Base-by-base conservation (phyloP, 1,140 invertebrate genomes). In the Drosophila jambulina region DNA sequence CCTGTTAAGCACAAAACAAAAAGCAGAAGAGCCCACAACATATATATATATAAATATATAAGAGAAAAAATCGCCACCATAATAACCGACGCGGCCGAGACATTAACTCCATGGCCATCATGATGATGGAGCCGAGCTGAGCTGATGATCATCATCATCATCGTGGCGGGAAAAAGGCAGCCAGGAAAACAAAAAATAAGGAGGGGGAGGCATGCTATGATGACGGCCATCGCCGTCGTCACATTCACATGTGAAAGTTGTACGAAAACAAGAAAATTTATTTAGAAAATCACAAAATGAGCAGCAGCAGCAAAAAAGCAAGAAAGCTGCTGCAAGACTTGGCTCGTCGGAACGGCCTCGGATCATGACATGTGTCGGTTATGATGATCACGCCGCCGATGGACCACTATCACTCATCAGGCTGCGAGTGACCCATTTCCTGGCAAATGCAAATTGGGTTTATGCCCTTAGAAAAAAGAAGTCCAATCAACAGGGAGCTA, bases 221-320 rank as follows among this genome's bases (percentile, higher is more conserved):
- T 87, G 84, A 87, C 51, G 65, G 64, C 76, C 63, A 69, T 65
- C 61, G 68, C 25, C 21, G 71, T 60, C 61, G 72, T 69, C 76
- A 77, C 83, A 70, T 77, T 80, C 80, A 82, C 72, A 87, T 88
- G 83, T 88, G 83, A 87, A 87, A 87, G 83, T 88, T 87, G 80
- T 75, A 80, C 77, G 64, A 83, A 87, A 83, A 80, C 68, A 77
- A 83, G 84, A 87, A 83, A 87, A 87, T 63, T 80, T 82, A 82
- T 87, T 82, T 78, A 80, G 64, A 82, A 79, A 86, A 80, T 75
- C 60, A 63, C 65, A 75, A 81, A 78, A 69, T 69, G 68, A 71
- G 68, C 78, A 36, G 29, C 64, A 60, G 38, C 57, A 59, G 58
- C 7, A 25, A 67, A 53, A 71, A 68, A 57, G 63, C 43, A 27